These are phyloP conservation scores for Acipenser oxyrinchus DNA, from an alignment of 2,797 vertebrate genomes.

Conservation along the genomic window DNA sequence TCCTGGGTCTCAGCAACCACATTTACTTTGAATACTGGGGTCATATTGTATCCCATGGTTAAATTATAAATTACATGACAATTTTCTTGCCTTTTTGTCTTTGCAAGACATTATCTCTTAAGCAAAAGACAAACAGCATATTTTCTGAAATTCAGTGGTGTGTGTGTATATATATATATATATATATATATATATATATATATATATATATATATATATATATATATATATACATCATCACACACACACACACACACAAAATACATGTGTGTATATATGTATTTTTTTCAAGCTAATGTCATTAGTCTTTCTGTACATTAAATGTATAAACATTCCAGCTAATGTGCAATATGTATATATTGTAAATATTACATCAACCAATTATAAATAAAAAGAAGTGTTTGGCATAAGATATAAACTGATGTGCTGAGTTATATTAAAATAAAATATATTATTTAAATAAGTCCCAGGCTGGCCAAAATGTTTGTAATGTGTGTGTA, in stretches of 20 bases:
- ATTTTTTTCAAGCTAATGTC: slow-evolving; percentile 54
- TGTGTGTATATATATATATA: slow-evolving; percentile 25
- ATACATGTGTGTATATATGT: slow-evolving; percentile 44
- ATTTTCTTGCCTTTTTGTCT: slow-evolving; percentile 40
- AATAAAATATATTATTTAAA: slow-evolving; percentile 64
- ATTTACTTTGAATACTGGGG: slow-evolving; percentile 37
- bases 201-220: slow-evolving; percentile 30
- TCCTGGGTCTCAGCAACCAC: slow-evolving; percentile 41
- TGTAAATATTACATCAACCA: slow-evolving; percentile 62
- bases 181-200: slow-evolving; percentile 38
- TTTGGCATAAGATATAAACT: slow-evolving; percentile 55
- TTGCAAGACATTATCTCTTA: slow-evolving; percentile 32
- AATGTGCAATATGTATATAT: slow-evolving; percentile 76
- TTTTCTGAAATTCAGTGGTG: slow-evolving; percentile 44
- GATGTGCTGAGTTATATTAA: slow-evolving; percentile 42
- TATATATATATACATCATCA: slow-evolving; percentile 34
- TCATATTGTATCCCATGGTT: slow-evolving; percentile 58
- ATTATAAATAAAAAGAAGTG: slow-evolving; percentile 58
- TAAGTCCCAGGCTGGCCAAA: slow-evolving; percentile 66
- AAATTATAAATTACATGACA: slow-evolving; percentile 65
- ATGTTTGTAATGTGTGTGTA: neutral
- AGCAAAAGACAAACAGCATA: slow-evolving; percentile 25
- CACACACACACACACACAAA: too few relatives aligned
- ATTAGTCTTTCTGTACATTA: slow-evolving; percentile 62
- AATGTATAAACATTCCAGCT: slow-evolving; percentile 57